phyloP scores from a whole-genome alignment of 1,140 invertebrate species.

The Camponotus pennsylvanicus region DNA sequence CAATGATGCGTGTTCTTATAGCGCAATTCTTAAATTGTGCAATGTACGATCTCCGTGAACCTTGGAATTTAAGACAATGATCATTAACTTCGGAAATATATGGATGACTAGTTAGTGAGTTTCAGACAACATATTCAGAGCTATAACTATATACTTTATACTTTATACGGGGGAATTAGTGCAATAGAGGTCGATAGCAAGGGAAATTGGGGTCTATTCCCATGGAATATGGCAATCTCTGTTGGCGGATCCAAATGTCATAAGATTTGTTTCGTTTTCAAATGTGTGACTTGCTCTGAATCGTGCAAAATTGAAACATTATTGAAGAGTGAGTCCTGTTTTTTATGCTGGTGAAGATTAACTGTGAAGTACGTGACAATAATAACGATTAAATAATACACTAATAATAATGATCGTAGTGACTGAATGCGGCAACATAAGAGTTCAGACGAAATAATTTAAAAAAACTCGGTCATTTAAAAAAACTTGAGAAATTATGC shows the following conservation, averaged over 20 bases:
- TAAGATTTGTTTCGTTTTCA: neutral
- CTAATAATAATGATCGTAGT: neutral
- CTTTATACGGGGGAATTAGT: neutral
- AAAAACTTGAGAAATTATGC: slow-evolving; percentile 2
- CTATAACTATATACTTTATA: neutral
- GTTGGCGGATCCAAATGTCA: neutral
- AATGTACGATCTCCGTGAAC: slow-evolving; percentile 24
- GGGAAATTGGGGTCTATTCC: neutral
- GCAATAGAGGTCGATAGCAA: neutral
- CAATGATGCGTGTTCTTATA: neutral
- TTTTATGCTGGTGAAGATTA: neutral
- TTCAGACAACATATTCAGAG: neutral
- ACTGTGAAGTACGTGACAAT: neutral
- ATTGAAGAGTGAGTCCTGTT: neutral
- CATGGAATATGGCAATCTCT: neutral
- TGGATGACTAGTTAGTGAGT: neutral
- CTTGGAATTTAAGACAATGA: slow-evolving; percentile 13
- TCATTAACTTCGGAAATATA: slow-evolving; percentile 20
- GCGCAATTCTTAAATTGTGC: slow-evolving; percentile 3
- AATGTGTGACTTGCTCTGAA: neutral
- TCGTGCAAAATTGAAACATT: neutral
- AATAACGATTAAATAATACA: neutral
- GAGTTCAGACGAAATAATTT: no score
- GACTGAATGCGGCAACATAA: no score
- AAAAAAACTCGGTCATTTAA: neutral